Evolutionary conservation across 2,888 invertebrate species (phyloP), one percentile per base, ranked within the genome.

Genomic region (Thereva nobilitata): DNA sequence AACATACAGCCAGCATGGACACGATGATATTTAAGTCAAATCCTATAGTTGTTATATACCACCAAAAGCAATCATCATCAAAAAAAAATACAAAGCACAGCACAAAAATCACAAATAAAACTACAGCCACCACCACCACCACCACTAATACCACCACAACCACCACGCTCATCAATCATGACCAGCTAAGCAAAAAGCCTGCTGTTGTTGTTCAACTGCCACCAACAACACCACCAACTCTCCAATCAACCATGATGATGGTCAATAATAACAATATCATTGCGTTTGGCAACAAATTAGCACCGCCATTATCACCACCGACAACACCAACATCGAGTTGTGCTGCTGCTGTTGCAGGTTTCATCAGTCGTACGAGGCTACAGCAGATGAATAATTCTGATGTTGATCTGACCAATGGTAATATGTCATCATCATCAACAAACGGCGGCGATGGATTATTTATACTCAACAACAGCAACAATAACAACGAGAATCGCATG

Each of bases 181-280:
- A 64, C 68, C 66, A 49, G 57, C 42, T 67, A 67, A 52, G 42
- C 47, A 47, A 54, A 65, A 47, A 65, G 59, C 49, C 59, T 37
- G 59, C 59, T 59, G 59, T 59, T 59, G 59, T 59, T 59, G 59
- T 59, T 59, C 69, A 68, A 70, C 67, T 64, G 70, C 57, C 72
- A 71, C 69, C 69, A 71, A 71, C 72, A 71, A 64, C 71, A 73
- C 74, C 72, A 75, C 74, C 72, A 74, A 72, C 73, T 76, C 74
- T 73, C 63, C 59, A 59, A 52, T 50, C 67, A 67, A 70, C 72
- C 71, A 71, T 70, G 73, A 75, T 73, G 72, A 73, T 73, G 72
- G 70, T 73, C 69, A 69, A 70, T 71, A 78, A 77, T 69, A 70
- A 68, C 52, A 70, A 68, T 68, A 67, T 70, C 53, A 57, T 64